Conservation (phyloP, 2,888 invertebrate genomes). For the Sphaeridia pumilis region DNA sequence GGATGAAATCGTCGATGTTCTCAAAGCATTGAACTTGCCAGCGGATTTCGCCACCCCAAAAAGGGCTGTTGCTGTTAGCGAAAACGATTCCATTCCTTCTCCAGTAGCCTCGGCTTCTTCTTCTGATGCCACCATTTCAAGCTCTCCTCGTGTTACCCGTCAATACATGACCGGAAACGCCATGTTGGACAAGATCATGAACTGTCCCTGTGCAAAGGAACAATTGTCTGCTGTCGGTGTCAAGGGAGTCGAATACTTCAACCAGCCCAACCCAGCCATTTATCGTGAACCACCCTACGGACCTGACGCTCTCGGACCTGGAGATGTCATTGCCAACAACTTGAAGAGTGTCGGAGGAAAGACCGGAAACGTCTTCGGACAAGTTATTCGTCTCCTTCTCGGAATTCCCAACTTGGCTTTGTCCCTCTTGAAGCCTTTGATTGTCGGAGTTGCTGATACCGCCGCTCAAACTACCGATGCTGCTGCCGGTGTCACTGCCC, state of each 20-base stretch:
- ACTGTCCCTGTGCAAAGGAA: constrained; percentile 36
- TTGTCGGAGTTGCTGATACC: constrained; percentile 36
- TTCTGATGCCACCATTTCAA: constrained; percentile 20
- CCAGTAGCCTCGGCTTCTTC: constrained; percentile 26
- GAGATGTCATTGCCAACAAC: constrained; percentile 36
- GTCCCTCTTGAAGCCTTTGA: constrained; percentile 34
- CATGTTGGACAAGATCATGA: constrained; percentile 37
- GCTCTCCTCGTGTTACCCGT: constrained; percentile 34
- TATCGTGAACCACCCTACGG: constrained; percentile 36
- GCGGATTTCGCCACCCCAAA: constrained; percentile 33
- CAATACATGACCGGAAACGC: constrained; percentile 37
- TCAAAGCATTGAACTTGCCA: constrained; percentile 35
- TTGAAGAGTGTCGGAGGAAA: constrained; percentile 36
- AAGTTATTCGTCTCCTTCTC: constrained; percentile 34
- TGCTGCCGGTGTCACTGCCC: constrained; percentile 36
- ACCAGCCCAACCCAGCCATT: constrained; percentile 35
- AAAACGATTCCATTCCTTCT: constrained; percentile 18
- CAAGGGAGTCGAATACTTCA: constrained; percentile 35
- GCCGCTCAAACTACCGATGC: constrained; percentile 36
- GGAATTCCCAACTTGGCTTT: constrained; percentile 36
- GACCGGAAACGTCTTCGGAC: constrained; percentile 36
- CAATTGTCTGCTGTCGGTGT: constrained; percentile 35
- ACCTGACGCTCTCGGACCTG: constrained; percentile 36
- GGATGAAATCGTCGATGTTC: constrained; percentile 36
- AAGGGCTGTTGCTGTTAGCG: neutral